phyloP scores from a whole-genome alignment of 2,888 invertebrate species.

The Nasonovia ribisnigri region DNA sequence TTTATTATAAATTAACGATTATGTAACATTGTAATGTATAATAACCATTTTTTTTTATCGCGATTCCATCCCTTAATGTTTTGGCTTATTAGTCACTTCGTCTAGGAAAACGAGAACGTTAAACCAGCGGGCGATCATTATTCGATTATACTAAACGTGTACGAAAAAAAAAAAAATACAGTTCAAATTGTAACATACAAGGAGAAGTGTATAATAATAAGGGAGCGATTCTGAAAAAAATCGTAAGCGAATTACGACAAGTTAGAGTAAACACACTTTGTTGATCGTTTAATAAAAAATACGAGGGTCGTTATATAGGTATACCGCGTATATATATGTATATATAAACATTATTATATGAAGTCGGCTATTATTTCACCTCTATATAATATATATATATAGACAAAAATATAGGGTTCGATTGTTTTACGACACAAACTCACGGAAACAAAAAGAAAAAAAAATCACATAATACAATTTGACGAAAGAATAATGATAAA shows the following conservation, averaged over 20 bases:
- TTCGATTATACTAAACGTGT: slow-evolving; percentile 12
- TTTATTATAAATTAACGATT: slow-evolving; percentile 23
- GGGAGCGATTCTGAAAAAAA: slow-evolving; percentile 23
- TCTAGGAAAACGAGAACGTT: slow-evolving; percentile 4
- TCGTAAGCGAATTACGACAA: slow-evolving; percentile 52
- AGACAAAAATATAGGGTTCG: slow-evolving; percentile 41
- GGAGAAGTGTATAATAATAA: neutral
- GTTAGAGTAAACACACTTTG: slow-evolving; percentile 59
- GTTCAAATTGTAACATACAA: neutral
- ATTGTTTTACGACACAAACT: slow-evolving; percentile 51
- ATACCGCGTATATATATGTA: neutral
- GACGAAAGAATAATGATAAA: neutral
- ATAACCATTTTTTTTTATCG: neutral
- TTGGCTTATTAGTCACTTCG: neutral
- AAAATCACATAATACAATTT: neutral
- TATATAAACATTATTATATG: slow-evolving; percentile 4
- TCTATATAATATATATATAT: neutral
- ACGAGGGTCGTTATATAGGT: slow-evolving; percentile 34
- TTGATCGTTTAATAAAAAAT: slow-evolving; percentile 47
- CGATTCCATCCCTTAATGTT: slow-evolving; percentile 8
- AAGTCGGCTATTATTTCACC: slow-evolving; percentile 33
- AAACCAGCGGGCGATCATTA: neutral
- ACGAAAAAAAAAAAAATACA: neutral
- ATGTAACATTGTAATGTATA: neutral
- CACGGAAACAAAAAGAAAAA: neutral